These are phyloP conservation scores for Zygaena filipendulae DNA, from an alignment of 2,888 invertebrate genomes.

Conservation along the genomic window DNA sequence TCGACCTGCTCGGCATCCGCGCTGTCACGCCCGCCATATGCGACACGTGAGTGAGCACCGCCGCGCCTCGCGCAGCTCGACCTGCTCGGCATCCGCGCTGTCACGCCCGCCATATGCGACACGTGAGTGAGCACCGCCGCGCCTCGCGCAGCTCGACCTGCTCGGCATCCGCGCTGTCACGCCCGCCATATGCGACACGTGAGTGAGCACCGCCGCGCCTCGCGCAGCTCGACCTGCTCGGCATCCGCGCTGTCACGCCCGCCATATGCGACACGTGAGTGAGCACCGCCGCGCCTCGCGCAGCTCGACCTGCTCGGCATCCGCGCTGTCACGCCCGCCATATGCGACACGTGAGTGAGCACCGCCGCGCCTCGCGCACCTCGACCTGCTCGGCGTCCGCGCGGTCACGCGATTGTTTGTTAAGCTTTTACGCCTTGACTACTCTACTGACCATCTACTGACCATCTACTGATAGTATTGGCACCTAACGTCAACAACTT, in stretches of 20 bases:
- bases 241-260: constrained; percentile 80
- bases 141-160: constrained; percentile 84
- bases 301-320: constrained; percentile 89
- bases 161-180: constrained; percentile 84
- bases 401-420: constrained; percentile 81
- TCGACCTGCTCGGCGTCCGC: constrained; percentile 86
- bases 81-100: constrained; percentile 82
- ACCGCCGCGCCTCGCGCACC: constrained; percentile 78
- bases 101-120: constrained; percentile 77
- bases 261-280: constrained; percentile 76
- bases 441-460: no score
- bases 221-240: constrained; percentile 85
- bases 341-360: constrained; percentile 75
- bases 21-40: constrained; percentile 81
- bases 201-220: constrained; percentile 74
- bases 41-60: constrained; percentile 73
- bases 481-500: no score
- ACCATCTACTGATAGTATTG: no score
- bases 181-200: constrained; percentile 76
- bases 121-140: constrained; percentile 73
- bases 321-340: constrained; percentile 77
- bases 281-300: constrained; percentile 75
- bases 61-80: constrained; percentile 83
- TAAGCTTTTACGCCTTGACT: no score
- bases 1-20: constrained; percentile 86